Evolutionary conservation across 2,888 invertebrate species (phyloP), one percentile per base, ranked within the genome.

Genomic region (Phoenoteleia sp.): DNA sequence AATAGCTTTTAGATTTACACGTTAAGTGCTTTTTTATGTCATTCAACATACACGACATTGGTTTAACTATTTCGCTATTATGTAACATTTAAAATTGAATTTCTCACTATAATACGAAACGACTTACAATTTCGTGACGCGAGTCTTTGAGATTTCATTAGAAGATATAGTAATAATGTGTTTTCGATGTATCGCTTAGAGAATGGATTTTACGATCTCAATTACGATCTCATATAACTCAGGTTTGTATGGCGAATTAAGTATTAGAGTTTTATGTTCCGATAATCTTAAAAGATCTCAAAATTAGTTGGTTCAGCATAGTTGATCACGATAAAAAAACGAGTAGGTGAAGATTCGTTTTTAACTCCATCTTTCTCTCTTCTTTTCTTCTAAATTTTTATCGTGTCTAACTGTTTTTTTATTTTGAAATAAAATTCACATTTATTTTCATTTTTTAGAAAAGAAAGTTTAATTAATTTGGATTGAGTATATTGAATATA

Each of bases 51-150:
- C 27, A 67, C 15, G 36, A 36, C 25, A 67, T 49, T 52, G 21
- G 25, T 52, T 67, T 52, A 52, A 23, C n/a, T 19, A 36, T 52
- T 52, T 52, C 25, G 67, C 33, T 36, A 67, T 52, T 36, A 17
- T 52, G 36, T 52, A 36, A 52, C 39, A 67, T 52, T 36, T 67
- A 52, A 67, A 67, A 67, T 67, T 67, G 67, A 67, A 67, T 67
- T 52, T 47, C 47, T 7, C 33, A 13, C 25, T 49, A 47, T 47
- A 66, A 67, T 23, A 19, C 67, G 15, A 52, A 67, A 66, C 29
- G 39, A 67, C 27, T 49, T 25, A n/a, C 49, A 52, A 23, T 52
- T 67, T 49, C 67, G 17, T 27, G 52, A 67, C 5, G 52, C 25
- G 25, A 42, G 1, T 9, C 42, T 62, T 42, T 25, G 62, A 36